These are phyloP conservation scores for Virgularia gustaviana DNA, from an alignment of 92 coral and sea anemone species.

Conservation along the genomic window DNA sequence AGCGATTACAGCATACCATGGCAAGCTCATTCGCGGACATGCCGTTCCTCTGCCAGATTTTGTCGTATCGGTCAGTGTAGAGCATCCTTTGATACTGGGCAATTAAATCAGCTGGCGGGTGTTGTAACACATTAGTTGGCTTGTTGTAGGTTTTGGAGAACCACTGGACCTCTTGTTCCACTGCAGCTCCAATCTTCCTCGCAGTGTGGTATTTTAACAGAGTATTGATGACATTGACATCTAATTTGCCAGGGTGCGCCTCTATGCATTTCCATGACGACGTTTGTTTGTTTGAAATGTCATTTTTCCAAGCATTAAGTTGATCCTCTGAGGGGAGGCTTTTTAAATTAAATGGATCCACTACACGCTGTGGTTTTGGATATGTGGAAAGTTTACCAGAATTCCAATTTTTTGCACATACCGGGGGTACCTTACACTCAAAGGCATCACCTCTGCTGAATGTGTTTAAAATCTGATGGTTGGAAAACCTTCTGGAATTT, in stretches of 20 bases:
- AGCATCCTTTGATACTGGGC: slow-evolving; percentile 40
- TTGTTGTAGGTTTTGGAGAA: slow-evolving; percentile 30
- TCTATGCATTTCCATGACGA: background rate
- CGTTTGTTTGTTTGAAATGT: background rate
- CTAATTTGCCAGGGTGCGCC: slow-evolving; percentile 28
- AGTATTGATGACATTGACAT: slow-evolving; percentile 16
- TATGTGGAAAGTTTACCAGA: background rate
- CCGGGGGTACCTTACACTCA: slow-evolving; percentile 42
- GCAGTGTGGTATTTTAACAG: slow-evolving; percentile 44
- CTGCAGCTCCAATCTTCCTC: slow-evolving; percentile 40
- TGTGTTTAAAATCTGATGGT: slow-evolving; percentile 3
- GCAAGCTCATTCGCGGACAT: slow-evolving; percentile 13
- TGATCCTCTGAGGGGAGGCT: slow-evolving; percentile 41
- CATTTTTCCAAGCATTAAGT: slow-evolving; percentile 36
- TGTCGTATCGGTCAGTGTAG: slow-evolving; percentile 40
- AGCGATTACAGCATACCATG: slow-evolving; percentile 10
- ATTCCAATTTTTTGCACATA: slow-evolving; percentile 1
- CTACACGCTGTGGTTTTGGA: slow-evolving; percentile 4
- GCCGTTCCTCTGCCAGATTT: slow-evolving; percentile 11
- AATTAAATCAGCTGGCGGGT: slow-evolving; percentile 40
- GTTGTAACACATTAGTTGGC: slow-evolving; percentile 17
- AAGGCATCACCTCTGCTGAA: slow-evolving; percentile 50
- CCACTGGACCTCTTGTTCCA: slow-evolving; percentile 48
- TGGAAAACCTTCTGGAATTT: slow-evolving; percentile 45
- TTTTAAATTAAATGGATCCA: slow-evolving; percentile 42